phyloP scores from a whole-genome alignment of 92 coral and sea anemone species.

The Epizoanthus fatuus region DNA sequence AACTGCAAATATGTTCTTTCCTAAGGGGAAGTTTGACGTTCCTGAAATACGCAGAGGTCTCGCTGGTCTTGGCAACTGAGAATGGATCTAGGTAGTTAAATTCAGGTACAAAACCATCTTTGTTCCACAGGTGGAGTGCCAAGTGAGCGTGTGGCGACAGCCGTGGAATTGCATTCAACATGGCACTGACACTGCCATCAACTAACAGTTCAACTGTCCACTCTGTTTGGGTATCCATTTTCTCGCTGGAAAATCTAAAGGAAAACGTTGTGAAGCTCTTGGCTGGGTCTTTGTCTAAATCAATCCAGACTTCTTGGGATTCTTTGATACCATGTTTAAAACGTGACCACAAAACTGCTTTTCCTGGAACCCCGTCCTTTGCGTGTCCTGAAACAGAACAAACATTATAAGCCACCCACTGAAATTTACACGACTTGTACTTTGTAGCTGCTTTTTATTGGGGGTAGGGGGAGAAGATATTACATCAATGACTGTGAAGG shows the following conservation, averaged over 20 bases:
- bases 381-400: neutral
- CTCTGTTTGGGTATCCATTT: neutral
- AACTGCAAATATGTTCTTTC: neutral
- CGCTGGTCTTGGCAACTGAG: neutral
- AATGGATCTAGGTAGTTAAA: neutral
- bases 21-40: neutral
- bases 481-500: too few species aligned
- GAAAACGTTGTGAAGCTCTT: neutral
- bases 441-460: too few species aligned
- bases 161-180: constrained; percentile 4
- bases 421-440: too few species aligned
- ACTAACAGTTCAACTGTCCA: neutral
- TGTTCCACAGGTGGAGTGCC: neutral
- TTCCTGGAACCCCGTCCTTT: neutral
- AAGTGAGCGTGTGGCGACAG: neutral
- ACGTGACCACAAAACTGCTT: constrained; percentile 3
- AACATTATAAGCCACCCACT: neutral
- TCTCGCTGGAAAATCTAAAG: neutral
- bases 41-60: neutral
- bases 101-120: neutral
- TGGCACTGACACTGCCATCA: neutral
- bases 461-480: too few species aligned
- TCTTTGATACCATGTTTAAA: neutral
- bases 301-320: neutral
- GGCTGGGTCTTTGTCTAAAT: neutral